Conservation (phyloP, 2,113 vertebrate species). For the Megatriorchis doriae region DNA sequence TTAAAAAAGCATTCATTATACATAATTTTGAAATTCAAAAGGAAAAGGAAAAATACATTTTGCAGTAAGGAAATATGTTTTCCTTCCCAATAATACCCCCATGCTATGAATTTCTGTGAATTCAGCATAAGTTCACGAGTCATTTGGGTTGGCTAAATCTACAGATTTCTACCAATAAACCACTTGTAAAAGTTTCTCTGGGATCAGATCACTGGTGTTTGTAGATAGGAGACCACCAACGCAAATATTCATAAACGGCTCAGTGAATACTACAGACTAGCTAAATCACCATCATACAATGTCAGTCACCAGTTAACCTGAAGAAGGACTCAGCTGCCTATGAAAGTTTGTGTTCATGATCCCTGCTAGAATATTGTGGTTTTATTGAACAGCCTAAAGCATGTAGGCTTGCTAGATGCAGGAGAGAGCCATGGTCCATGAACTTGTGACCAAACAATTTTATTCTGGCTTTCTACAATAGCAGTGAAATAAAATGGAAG, state of each 20-base stretch:
- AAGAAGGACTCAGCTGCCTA: background rate
- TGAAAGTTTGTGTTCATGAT: rapidly evolving
- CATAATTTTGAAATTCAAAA: background rate
- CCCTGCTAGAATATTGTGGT: background rate
- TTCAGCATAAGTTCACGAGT: background rate
- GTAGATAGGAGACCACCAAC: background rate
- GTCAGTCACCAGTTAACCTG: background rate
- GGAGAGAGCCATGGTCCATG: background rate
- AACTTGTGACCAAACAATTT: background rate
- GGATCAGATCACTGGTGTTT: background rate
- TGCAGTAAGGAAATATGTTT: background rate
- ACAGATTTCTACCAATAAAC: background rate
- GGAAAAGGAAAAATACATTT: background rate
- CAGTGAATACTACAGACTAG: background rate
- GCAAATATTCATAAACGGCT: background rate
- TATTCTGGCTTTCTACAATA: background rate
- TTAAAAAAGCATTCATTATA: background rate
- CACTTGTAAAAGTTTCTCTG: background rate
- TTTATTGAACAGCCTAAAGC: background rate
- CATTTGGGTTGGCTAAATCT: background rate
- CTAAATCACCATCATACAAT: background rate
- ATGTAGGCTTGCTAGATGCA: background rate
- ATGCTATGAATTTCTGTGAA: background rate
- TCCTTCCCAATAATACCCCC: background rate
- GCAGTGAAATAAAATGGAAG: background rate